Evolutionary conservation across 1,140 invertebrate species (phyloP).

Genomic region (Globodera rostochiensis): DNA sequence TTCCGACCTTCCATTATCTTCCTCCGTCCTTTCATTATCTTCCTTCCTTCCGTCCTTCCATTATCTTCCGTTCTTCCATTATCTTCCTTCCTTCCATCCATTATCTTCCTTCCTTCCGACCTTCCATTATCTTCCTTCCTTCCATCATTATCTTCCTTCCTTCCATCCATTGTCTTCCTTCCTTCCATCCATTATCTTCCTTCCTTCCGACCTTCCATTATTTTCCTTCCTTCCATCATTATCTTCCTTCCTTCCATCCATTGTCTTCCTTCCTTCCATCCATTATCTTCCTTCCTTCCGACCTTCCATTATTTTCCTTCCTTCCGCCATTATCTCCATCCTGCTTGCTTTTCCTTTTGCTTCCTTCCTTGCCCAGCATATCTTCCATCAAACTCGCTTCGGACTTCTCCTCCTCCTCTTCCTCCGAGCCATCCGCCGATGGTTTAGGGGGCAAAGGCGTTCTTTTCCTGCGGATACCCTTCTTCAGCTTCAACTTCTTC

Average conservation of each 20-base stretch:
- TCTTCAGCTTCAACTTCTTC: constrained; percentile 27
- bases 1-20: too few relatives aligned
- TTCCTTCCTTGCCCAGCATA: constrained; percentile 66
- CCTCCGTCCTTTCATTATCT: too few relatives aligned
- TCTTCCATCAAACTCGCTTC: constrained; percentile 12
- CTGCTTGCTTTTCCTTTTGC: constrained; percentile 70
- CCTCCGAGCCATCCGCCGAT: neutral
- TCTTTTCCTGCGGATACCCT: neutral
- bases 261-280: neutral
- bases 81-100: neutral
- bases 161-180: constrained; percentile 4
- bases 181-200: constrained; percentile 2
- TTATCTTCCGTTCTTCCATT: neutral
- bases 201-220: constrained; percentile 25
- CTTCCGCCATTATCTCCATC: constrained; percentile 54
- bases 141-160: neutral
- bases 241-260: constrained; percentile 58
- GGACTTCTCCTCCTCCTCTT: constrained; percentile 14
- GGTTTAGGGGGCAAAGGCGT: constrained; percentile 9
- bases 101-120: too few relatives aligned
- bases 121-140: neutral
- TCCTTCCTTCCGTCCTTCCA: neutral
- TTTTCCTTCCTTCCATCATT: constrained; percentile 78
- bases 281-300: neutral
- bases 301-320: constrained; percentile 73